Base-by-base conservation (phyloP, 2,113 vertebrate species). In the Mohoua ochrocephala region DNA sequence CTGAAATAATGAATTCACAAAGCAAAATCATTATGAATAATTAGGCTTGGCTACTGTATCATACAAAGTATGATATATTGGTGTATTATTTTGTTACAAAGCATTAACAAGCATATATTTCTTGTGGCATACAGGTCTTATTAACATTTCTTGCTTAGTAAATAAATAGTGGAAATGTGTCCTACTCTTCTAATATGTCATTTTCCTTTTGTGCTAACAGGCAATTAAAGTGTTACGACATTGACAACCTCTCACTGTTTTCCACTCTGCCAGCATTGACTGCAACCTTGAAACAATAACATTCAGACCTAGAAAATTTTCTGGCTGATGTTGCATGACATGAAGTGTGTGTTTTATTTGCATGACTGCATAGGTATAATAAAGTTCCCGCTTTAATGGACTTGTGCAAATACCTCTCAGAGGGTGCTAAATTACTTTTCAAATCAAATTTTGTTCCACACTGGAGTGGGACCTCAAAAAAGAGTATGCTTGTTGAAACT, bases 201-300 rank as follows among this genome's bases (percentile, higher is more conserved):
- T 84, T 90, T 91, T 67, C 49, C 61, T 89, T 93, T 84, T 82
- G 54, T 89, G 52, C 84, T 87, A 93, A 79, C 74, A 82, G 93
- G 87, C 91, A 93, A 92, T 95, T 95, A 78, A 94, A 83, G 65
- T 73, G 63, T 85, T 93, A 84, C 30, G 6, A 82, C 92, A 70
- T 35, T 81, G 86, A 91, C 93, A 91, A 6, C 78, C 75, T 45
- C 64, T 93, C 79, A 60, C 67, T 81, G 74, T 73, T 94, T 89
- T 93, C 84, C 59, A 68, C 63, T 90, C 70, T 71, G 70, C 68
- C 67, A 61, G 37, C 31, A 37, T 56, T 91, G 73, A 47, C 74
- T 75, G 49, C 88, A 93, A 59, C 86, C 80, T 94, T 93, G 90
- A 69, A 93, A 94, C 60, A 89, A 67, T 91, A 90, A 87, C 89